Evolutionary conservation across 2,888 invertebrate genomes (phyloP), one percentile per base, ranked within the genome.

Genomic region (Artemia sp.): DNA sequence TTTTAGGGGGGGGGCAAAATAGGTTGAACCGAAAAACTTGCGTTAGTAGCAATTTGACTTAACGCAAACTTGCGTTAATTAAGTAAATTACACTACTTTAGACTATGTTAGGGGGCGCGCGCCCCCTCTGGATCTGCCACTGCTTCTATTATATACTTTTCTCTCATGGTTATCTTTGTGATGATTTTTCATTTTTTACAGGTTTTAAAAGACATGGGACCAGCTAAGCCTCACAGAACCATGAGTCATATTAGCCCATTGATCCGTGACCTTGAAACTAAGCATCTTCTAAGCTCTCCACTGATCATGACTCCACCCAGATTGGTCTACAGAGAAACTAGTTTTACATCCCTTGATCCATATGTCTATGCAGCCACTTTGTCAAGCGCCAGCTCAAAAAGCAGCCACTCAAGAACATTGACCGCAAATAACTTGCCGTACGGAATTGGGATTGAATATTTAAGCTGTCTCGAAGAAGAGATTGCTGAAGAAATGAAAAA

Each of bases 271-370:
- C 73, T 74, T 52, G 76, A 76, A 68, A 73, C 73, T 64, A 74
- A 74, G 67, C 76, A 73, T 69, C 72, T 76, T 1, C 69, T 75
- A n/a, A 68, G 72, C 71, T 73, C 64, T 58, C 64, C 64, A 19
- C 11, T 58, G 64, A 58, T 24, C 9, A 71, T 72, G 11, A 74
- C 80, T 52, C 82, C 82, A 53, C 83, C 82, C 70, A 83, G 83
- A 73, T 80, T 83, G 72, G 78, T 87, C 67, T 85, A 84, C 75
- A 80, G 88, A 72, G 89, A 89, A 78, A 88, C 88, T 12, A 87
- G 87, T 75, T 88, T 88, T 78, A 86, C 87, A 50, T 86, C 85
- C 72, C 78, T 86, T 51, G 73, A 72, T 50, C 75, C 74, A 12
- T 74, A 74, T 66, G 71, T 58, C 71, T 71, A 72, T 72, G 75